Conservation (phyloP, 2,113 vertebrate species). For the Urocynchramus pylzowi region DNA sequence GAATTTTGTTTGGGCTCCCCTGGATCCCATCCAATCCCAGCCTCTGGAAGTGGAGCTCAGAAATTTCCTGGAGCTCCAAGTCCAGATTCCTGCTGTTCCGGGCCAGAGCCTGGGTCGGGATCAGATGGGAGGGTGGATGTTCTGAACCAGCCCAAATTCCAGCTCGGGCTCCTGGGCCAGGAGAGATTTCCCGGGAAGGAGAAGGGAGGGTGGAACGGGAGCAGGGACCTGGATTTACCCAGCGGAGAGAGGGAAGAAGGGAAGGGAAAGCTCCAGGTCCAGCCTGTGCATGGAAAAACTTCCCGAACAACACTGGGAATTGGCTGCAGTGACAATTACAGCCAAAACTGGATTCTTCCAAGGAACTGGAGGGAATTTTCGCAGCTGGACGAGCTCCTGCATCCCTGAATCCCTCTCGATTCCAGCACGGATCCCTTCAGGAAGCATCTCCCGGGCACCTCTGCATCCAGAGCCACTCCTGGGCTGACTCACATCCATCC, state of each 20-base stretch:
- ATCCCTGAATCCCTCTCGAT: neutral
- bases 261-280: neutral
- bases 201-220: neutral
- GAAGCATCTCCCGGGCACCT: neutral
- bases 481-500: neutral
- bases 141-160: neutral
- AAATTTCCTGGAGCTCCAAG: neutral
- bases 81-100: neutral
- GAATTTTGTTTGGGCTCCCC: neutral
- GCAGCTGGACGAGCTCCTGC: neutral
- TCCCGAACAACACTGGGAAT: neutral
- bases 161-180: neutral
- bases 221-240: neutral
- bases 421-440: rapidly evolving
- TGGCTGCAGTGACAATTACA: neutral
- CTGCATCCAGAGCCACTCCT: neutral
- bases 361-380: neutral
- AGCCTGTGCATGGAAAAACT: neutral
- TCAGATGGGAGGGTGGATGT: neutral
- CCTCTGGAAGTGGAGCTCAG: neutral
- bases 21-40: neutral
- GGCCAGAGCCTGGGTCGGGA: neutral
- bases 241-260: rapidly evolving
- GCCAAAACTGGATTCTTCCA: rapidly evolving
- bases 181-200: neutral